phyloP scores from a whole-genome alignment of 2,113 vertebrate species.

The Phrynosoma blainvillii region DNA sequence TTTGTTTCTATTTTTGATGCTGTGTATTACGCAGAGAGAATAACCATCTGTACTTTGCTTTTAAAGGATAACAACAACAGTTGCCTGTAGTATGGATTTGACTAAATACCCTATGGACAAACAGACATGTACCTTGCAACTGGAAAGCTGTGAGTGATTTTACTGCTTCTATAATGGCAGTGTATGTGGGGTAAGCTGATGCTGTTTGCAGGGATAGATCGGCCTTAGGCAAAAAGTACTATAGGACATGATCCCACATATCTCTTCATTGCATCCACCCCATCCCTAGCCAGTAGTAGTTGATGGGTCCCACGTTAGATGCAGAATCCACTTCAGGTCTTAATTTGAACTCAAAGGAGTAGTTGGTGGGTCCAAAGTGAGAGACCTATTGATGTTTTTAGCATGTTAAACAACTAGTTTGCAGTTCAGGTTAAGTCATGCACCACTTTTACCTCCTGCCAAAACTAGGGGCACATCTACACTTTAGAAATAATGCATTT shows the following conservation, averaged over 20 bases:
- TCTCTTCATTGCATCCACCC: no score
- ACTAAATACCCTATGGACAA: conserved; percentile 95
- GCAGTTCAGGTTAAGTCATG: no score
- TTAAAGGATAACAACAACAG: conserved; percentile 87
- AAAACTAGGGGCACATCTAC: no score
- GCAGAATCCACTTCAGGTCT: no score
- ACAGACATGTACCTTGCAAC: conserved; percentile 90
- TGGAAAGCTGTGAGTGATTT: conserved; percentile 89
- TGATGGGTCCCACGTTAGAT: no score
- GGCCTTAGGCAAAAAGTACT: background rate
- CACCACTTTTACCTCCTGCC: no score
- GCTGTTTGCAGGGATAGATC: background rate
- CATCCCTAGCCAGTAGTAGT: no score
- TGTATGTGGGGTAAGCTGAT: background rate
- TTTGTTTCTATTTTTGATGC: conserved; percentile 9
- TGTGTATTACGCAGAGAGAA: background rate
- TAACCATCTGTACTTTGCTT: conserved; percentile 15
- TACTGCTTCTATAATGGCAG: conserved; percentile 15
- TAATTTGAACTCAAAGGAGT: no score
- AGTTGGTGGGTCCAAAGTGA: no score
- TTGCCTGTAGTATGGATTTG: conserved; percentile 92
- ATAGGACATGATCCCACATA: background rate
- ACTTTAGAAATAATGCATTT: no score
- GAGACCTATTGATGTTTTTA: no score
- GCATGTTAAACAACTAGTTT: no score